These are phyloP conservation scores for Somateria mollissima DNA, from an alignment of 2,797 vertebrate species.

Conservation along the genomic window DNA sequence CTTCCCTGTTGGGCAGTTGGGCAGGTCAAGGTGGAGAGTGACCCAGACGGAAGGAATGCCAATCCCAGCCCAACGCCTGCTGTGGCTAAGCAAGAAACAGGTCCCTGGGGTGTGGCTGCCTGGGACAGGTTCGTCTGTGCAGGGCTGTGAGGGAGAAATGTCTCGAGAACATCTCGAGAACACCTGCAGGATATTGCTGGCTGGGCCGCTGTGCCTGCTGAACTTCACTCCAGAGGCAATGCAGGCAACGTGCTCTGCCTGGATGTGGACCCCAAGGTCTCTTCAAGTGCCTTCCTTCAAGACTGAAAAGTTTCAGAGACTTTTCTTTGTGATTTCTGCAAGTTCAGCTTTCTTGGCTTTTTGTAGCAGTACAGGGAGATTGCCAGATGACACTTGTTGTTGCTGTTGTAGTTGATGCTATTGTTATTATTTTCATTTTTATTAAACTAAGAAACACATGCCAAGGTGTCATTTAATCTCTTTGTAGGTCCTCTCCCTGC, in stretches of 20 bases:
- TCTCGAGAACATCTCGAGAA: too few relatives aligned
- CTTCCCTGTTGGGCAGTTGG: not conserved
- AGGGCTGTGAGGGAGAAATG: not conserved
- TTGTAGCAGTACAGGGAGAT: not conserved
- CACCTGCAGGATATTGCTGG: not conserved
- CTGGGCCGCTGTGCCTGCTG: not conserved
- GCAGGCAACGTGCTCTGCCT: not conserved
- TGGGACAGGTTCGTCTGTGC: not conserved
- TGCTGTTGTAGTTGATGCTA: too few relatives aligned
- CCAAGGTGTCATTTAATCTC: not conserved
- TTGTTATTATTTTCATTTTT: not conserved
- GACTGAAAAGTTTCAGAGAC: not conserved
- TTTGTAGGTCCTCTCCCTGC: not conserved
- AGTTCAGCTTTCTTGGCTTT: not conserved
- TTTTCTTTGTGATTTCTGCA: not conserved
- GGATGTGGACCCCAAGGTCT: not conserved
- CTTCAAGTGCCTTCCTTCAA: not conserved
- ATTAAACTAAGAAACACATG: not conserved
- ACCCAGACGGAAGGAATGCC: not conserved
- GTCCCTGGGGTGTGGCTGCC: not conserved
- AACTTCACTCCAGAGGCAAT: not conserved
- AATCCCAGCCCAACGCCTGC: accelerated
- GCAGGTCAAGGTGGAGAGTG: not conserved
- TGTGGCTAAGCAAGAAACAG: not conserved
- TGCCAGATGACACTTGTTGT: not conserved